These are phyloP conservation scores for Drosophila saltans DNA, from an alignment of 1,140 invertebrate species.

Conservation along the genomic window DNA sequence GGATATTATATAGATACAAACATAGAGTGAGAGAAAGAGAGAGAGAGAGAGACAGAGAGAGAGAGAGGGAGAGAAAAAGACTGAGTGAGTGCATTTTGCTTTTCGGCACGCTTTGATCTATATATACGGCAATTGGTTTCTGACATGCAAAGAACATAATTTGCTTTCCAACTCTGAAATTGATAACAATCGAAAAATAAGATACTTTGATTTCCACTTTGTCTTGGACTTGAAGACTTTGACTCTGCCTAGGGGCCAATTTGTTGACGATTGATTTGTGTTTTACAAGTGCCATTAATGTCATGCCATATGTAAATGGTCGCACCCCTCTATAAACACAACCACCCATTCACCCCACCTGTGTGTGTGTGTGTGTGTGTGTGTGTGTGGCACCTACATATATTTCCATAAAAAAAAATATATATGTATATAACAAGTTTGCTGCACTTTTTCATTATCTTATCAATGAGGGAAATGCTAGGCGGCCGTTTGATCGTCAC, in stretches of 20 bases:
- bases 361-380: slow-evolving; percentile 16
- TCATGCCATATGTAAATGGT: slow-evolving; percentile 32
- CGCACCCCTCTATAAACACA: not conserved
- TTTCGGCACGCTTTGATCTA: slow-evolving; percentile 53
- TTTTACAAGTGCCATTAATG: slow-evolving; percentile 78
- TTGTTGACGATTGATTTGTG: slow-evolving; percentile 75
- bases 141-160: slow-evolving; percentile 82
- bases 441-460: slow-evolving; percentile 66
- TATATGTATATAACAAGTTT: slow-evolving; percentile 32
- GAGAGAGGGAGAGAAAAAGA: not conserved
- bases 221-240: slow-evolving; percentile 70
- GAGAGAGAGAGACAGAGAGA: slow-evolving; percentile 2
- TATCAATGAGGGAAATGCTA: slow-evolving; percentile 33
- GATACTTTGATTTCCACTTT: slow-evolving; percentile 20
- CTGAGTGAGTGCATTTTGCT: slow-evolving; percentile 48
- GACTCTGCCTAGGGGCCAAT: slow-evolving; percentile 52
- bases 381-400: slow-evolving; percentile 7
- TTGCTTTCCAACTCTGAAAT: slow-evolving; percentile 51
- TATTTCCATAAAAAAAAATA: too few relatives aligned
- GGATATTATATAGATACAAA: slow-evolving; percentile 50
- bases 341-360: slow-evolving; percentile 28
- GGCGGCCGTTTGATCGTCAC: slow-evolving; percentile 62
- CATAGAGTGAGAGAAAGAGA: not conserved
- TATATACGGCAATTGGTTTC: slow-evolving; percentile 68
- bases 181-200: slow-evolving; percentile 64